phyloP scores from a whole-genome alignment of 2,113 vertebrate species.

The Coreoperca whiteheadi region DNA sequence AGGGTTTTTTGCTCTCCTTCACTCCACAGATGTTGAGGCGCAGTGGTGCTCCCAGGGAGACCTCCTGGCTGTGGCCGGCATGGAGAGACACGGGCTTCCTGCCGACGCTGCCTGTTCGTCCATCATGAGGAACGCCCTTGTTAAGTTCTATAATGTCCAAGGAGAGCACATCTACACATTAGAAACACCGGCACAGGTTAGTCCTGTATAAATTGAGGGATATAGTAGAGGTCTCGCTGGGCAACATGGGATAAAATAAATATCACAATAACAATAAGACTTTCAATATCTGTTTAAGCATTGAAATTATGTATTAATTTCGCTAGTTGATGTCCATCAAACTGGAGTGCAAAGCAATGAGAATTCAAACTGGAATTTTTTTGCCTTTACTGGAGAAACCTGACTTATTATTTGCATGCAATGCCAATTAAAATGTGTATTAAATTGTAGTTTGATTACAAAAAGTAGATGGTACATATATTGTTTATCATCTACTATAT shows the following conservation, averaged over 20 bases:
- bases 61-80: slow-evolving; percentile 95
- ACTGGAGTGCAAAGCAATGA: neutral
- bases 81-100: slow-evolving; percentile 91
- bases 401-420: neutral
- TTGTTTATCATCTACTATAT: neutral
- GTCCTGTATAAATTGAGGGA: neutral
- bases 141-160: slow-evolving; percentile 98
- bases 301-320: neutral
- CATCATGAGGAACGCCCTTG: slow-evolving; percentile 90
- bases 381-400: no score
- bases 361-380: neutral
- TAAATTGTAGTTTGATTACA: neutral
- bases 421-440: neutral
- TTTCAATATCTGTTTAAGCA: neutral
- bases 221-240: rapidly evolving
- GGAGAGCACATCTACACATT: slow-evolving; percentile 98
- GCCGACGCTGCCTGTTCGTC: slow-evolving; percentile 87
- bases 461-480: no score
- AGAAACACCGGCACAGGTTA: slow-evolving; percentile 96
- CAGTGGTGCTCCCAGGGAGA: slow-evolving; percentile 99
- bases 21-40: slow-evolving; percentile 92
- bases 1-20: neutral
- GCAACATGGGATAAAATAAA: neutral
- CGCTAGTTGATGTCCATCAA: neutral
- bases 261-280: neutral